Evolutionary conservation across 2,888 invertebrate genomes (phyloP).

Genomic region (Calephelis perditalis): DNA sequence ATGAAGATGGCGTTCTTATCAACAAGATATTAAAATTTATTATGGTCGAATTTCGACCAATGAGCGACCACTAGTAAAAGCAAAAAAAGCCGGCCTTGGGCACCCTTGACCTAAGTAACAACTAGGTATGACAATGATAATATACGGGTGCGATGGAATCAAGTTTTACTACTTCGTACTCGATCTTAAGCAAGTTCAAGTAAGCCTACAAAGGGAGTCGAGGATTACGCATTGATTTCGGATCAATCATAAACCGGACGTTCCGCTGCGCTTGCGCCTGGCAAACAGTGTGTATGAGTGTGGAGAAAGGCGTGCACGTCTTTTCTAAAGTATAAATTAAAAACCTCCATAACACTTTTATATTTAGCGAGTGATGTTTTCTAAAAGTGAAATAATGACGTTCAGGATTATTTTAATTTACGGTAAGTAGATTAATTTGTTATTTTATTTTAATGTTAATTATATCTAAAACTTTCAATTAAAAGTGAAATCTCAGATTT

Average conservation of each 20-base stretch:
- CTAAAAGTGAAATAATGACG: neutral
- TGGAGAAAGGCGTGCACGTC: constrained; percentile 3
- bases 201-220: neutral
- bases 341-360: neutral
- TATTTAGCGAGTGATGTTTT: neutral
- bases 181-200: too few relatives aligned
- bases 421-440: neutral
- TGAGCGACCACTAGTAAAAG: too few relatives aligned
- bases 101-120: too few relatives aligned
- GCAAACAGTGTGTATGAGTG: neutral
- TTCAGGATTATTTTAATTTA: neutral
- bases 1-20: too few relatives aligned
- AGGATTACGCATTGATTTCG: constrained; percentile 2
- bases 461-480: too few relatives aligned
- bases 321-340: neutral
- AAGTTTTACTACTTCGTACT: too few relatives aligned
- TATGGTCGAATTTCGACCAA: too few relatives aligned
- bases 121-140: too few relatives aligned
- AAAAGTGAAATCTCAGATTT: too few relatives aligned
- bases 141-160: too few relatives aligned
- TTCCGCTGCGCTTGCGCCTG: neutral
- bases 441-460: neutral
- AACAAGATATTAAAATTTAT: too few relatives aligned
- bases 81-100: too few relatives aligned
- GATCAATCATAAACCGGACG: neutral